A percentile compares a stretch with the other conserved stretches of the same genome.
phyloP scores from a whole-genome alignment of 2,113 vertebrate species.

The Anguilla japonica region DNA sequence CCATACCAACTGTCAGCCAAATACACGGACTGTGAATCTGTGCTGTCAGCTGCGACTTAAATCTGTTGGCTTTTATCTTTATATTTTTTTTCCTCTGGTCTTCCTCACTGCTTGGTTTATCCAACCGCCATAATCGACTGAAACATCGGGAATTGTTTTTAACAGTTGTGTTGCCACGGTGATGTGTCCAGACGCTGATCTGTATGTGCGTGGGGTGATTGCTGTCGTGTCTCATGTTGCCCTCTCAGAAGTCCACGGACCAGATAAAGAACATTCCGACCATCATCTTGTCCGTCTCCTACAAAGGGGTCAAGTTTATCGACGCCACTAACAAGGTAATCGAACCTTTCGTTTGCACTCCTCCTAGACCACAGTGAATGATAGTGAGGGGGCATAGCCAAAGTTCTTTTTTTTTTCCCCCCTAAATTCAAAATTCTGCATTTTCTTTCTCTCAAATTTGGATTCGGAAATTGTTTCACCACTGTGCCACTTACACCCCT shows the following conservation, averaged over 20 bases:
- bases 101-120: neutral
- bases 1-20: neutral
- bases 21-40: neutral
- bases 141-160: neutral
- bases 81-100: neutral
- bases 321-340: conserved; percentile 97
- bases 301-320: conserved; percentile 99
- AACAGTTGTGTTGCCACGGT: neutral
- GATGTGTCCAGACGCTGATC: neutral
- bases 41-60: neutral
- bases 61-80: neutral
- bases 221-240: neutral
- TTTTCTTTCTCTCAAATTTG: neutral
- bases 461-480: neutral
- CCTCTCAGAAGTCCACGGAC: conserved; percentile 93
- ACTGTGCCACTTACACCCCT: neutral
- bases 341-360: neutral
- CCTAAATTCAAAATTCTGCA: neutral
- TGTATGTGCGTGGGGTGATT: neutral
- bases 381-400: too few relatives aligned
- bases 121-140: neutral
- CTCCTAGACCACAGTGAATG: neutral
- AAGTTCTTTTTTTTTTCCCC: too few relatives aligned
- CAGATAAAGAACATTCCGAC: conserved; percentile 99
- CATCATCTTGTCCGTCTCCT: conserved; percentile 95